phyloP scores from a whole-genome alignment of 2,797 vertebrate species.

The Bovichtus variegatus region DNA sequence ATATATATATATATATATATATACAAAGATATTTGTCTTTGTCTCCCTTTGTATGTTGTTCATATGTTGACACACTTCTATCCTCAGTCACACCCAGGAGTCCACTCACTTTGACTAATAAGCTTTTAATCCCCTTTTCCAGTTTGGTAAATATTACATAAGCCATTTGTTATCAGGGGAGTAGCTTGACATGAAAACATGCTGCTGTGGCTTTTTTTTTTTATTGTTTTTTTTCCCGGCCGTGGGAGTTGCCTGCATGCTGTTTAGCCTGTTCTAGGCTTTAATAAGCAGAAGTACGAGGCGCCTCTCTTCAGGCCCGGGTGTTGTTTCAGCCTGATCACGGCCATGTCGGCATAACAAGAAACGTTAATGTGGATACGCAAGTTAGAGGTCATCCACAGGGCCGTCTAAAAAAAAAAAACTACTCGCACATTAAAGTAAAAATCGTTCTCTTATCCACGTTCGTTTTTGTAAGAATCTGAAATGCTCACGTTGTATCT shows the following conservation, averaged over 20 bases:
- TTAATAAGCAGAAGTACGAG: not conserved
- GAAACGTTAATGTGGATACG: not conserved
- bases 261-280: not conserved
- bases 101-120: slow-evolving; percentile 26
- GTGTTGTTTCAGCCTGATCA: not conserved
- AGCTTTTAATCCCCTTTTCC: slow-evolving; percentile 38
- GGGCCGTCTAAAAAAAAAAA: too few species aligned
- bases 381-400: too few species aligned
- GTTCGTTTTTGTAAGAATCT: not conserved
- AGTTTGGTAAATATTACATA: slow-evolving; percentile 44
- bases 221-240: too few species aligned
- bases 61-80: not conserved
- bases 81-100: slow-evolving; percentile 10
- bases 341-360: not conserved
- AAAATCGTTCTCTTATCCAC: not conserved
- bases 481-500: not conserved
- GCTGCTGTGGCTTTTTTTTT: not conserved
- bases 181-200: slow-evolving; percentile 1
- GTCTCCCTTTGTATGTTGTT: not conserved
- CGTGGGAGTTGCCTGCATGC: not conserved
- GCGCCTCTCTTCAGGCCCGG: not conserved
- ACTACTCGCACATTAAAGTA: too few species aligned
- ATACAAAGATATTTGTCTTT: too few species aligned
- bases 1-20: too few species aligned
- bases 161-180: slow-evolving; percentile 25